Conservation (phyloP, 2,797 vertebrate genomes). For the Sebastes reedi region DNA sequence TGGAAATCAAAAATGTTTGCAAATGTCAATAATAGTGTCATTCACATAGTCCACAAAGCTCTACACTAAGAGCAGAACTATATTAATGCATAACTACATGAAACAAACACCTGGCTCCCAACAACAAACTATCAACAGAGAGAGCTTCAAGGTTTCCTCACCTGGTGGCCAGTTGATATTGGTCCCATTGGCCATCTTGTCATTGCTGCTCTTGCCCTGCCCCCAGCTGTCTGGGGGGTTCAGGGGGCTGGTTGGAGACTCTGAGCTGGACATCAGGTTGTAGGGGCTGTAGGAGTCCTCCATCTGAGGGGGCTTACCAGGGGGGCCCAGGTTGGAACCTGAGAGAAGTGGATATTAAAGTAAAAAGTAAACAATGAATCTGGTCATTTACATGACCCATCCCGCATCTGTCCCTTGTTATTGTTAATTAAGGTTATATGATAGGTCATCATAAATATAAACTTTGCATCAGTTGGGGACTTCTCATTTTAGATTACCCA, state of each 20-base stretch:
- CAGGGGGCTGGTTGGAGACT: conserved; percentile 93
- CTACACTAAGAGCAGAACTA: too few relatives aligned
- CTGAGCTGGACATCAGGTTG: conserved; percentile 91
- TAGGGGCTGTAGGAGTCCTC: conserved; percentile 95
- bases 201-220: conserved; percentile 93
- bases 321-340: conserved; percentile 92
- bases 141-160: conserved; percentile 43
- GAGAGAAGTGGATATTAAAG: background rate
- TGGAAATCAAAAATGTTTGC: conserved; percentile 53
- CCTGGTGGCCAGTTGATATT: conserved; percentile 99
- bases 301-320: conserved; percentile 90
- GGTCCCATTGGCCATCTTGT: conserved; percentile 97
- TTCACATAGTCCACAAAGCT: background rate
- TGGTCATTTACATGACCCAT: background rate
- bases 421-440: background rate
- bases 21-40: background rate
- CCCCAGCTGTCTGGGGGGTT: conserved; percentile 96
- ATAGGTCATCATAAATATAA: background rate
- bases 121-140: background rate
- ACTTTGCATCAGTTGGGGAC: background rate
- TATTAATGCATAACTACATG: background rate
- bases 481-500: background rate
- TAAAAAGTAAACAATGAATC: background rate
- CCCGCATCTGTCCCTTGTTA: background rate
- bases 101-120: background rate